Evolutionary conservation across 2,888 invertebrate species (phyloP).

Genomic region (Limnephilus auricula): DNA sequence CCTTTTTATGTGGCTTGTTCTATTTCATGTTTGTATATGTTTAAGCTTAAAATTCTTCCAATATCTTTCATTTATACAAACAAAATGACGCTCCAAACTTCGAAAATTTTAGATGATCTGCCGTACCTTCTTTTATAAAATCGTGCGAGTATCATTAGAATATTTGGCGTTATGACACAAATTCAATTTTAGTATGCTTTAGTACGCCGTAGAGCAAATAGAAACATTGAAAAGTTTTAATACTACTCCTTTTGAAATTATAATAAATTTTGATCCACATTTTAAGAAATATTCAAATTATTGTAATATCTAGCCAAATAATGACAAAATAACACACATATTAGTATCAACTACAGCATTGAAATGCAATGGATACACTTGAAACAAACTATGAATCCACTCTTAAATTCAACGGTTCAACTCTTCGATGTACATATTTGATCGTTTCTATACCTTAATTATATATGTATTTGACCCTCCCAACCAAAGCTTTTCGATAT

Average conservation of each 20-base stretch:
- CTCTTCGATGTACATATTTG: neutral
- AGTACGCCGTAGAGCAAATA: neutral
- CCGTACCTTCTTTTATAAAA: neutral
- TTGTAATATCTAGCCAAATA: neutral
- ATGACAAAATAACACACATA: neutral
- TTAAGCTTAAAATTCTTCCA: neutral
- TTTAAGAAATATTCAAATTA: neutral
- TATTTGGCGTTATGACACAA: neutral
- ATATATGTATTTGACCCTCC: neutral
- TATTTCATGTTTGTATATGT: no score
- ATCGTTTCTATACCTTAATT: neutral
- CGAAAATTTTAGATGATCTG: neutral
- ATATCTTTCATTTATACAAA: neutral
- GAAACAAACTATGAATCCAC: neutral
- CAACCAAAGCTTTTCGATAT: neutral
- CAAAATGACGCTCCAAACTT: neutral
- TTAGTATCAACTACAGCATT: neutral
- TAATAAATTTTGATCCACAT: no score
- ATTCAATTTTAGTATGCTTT: neutral
- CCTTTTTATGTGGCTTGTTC: no score
- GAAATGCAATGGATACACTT: neutral
- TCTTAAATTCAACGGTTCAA: neutral
- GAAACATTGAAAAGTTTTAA: neutral
- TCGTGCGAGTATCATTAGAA: neutral
- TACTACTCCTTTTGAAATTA: neutral